phyloP scores from a whole-genome alignment of 2,113 vertebrate genomes.

The Lucifuga dentata region DNA sequence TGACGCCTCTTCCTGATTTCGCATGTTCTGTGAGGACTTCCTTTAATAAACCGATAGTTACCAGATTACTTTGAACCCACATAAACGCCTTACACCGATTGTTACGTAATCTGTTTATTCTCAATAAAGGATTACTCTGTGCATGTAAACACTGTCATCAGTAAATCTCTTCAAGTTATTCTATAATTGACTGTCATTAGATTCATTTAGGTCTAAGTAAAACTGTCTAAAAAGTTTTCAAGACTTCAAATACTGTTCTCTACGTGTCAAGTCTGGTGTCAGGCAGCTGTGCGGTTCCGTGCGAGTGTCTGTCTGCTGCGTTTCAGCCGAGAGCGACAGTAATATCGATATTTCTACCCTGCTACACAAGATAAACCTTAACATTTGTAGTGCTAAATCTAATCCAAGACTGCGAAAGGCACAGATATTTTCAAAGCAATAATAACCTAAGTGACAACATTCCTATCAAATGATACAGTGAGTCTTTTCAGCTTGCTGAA shows the following conservation, averaged over 20 bases:
- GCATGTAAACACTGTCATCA: constrained; percentile 39
- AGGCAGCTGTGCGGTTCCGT: constrained; percentile 46
- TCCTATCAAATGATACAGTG: constrained; percentile 75
- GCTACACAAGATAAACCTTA: constrained; percentile 72
- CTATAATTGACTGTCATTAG: constrained; percentile 39
- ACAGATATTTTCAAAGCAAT: constrained; percentile 81
- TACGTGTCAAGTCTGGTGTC: constrained; percentile 56
- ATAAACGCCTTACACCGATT: too few species aligned
- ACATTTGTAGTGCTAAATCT: constrained; percentile 72
- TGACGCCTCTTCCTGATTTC: too few species aligned
- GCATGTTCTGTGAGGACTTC: too few species aligned
- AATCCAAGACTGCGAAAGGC: constrained; percentile 77
- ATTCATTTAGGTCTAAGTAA: constrained; percentile 33
- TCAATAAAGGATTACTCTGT: too few species aligned
- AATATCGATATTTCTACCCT: constrained; percentile 69
- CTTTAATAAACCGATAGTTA: too few species aligned
- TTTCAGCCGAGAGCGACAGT: constrained; percentile 57
- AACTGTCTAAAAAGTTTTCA: constrained; percentile 33
- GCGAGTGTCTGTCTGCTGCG: constrained; percentile 47
- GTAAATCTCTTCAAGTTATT: constrained; percentile 52
- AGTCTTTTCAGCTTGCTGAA: constrained; percentile 61
- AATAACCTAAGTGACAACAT: constrained; percentile 75
- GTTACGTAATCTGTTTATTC: too few species aligned
- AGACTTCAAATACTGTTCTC: constrained; percentile 30
- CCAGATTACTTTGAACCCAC: too few species aligned